These are phyloP conservation scores for Scartelaos histophorus DNA, from an alignment of 2,113 vertebrate species.

Conservation along the genomic window DNA sequence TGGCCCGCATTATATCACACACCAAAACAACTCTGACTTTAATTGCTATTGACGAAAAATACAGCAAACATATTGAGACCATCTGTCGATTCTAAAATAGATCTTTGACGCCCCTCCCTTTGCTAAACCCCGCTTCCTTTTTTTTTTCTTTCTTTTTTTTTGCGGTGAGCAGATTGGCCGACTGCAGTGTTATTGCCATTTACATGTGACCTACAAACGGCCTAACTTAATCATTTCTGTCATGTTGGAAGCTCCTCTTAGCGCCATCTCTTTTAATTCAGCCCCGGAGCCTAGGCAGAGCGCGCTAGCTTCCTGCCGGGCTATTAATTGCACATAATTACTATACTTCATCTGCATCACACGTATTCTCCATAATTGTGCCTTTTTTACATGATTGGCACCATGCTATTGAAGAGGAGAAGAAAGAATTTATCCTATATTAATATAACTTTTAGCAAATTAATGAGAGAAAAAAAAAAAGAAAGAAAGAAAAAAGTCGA, in stretches of 20 bases:
- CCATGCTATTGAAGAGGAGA: constrained; percentile 1
- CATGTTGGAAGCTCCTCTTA: constrained; percentile 35
- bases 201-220: constrained; percentile 43
- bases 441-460: constrained; percentile 28
- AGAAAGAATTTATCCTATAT: constrained; percentile 3
- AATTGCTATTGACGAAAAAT: background rate
- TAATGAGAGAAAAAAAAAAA: constrained; percentile 24
- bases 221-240: constrained; percentile 38
- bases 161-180: background rate
- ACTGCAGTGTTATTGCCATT: constrained; percentile 24
- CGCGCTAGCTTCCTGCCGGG: constrained; percentile 41
- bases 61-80: background rate
- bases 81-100: constrained; percentile 17
- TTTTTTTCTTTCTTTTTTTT: background rate
- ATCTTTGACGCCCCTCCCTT: background rate
- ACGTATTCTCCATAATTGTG: constrained; percentile 21
- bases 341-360: constrained; percentile 44
- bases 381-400: constrained; percentile 20
- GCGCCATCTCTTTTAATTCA: constrained; percentile 52
- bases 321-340: constrained; percentile 66
- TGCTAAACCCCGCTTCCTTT: background rate
- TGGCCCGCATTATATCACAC: background rate
- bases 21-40: background rate
- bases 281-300: constrained; percentile 20
- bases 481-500: constrained; percentile 16